A percentile compares a stretch with the other conserved stretches of the same genome.
Evolutionary conservation across 2,113 vertebrate genomes (phyloP).

Genomic region (Neotoma lepida): DNA sequence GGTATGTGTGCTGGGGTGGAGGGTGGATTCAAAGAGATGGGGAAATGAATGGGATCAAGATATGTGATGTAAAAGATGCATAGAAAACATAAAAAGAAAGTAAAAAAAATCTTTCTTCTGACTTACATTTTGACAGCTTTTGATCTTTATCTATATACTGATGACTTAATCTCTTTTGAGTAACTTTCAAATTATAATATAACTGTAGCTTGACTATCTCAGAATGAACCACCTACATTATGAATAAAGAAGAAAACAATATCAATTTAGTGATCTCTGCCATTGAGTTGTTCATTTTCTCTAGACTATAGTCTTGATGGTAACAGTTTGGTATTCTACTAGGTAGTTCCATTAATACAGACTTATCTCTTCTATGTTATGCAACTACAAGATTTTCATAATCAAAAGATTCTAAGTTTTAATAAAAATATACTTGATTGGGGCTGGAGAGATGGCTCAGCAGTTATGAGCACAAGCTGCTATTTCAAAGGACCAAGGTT

Average conservation of each 20-base stretch:
- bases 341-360: constrained; percentile 70
- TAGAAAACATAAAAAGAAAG: background rate
- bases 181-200: constrained; percentile 16
- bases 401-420: constrained; percentile 62
- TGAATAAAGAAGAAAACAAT: background rate
- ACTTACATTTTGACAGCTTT: background rate
- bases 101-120: background rate
- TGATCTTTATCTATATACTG: background rate
- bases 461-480: background rate
- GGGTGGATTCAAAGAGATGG: background rate
- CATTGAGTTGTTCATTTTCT: constrained; percentile 16
- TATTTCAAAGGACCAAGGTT: background rate
- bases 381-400: constrained; percentile 28
- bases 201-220: background rate
- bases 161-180: background rate
- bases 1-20: background rate
- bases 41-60: background rate
- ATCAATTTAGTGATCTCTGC: background rate
- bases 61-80: background rate
- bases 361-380: constrained; percentile 21
- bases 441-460: background rate
- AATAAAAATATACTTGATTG: constrained; percentile 29
- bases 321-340: background rate
- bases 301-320: background rate
- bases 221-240: background rate